Base-by-base conservation (phyloP, 2,797 vertebrate genomes). In the Cetoscarus ocellatus region DNA sequence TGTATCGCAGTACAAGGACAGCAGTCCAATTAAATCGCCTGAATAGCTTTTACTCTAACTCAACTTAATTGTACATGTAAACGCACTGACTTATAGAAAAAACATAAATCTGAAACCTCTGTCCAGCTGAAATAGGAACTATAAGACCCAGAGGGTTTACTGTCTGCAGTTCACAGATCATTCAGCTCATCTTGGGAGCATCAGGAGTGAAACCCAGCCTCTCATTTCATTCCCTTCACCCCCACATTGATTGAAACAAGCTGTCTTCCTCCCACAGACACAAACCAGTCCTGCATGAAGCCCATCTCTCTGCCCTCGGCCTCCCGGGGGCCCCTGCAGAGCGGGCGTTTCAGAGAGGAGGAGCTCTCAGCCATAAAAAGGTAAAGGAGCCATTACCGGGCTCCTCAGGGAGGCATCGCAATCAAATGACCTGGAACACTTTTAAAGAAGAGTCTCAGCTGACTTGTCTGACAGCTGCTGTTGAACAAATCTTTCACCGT, bases 391-490 rank as follows among this genome's bases (percentile, higher is more conserved):
- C 77, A 92, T 94, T 93, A 92, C 55, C 42, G 15, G 76, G 73
- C 73, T 51, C 91, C 88, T 91, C 49, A 40, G 92, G 91, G 91
- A 92, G 86, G 74, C 79, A 90, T 91, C 84, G 52, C 82, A 80
- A 84, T 64, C 91, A 92, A 93, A 92, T 93, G 92, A 94, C 92
- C 93, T 84, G 86, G 87, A 93, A 92, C 91, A 75, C 82, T 82
- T 92, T 90, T 90, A 91, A 93, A 86, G 80, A 79, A 80, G 77
- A 84, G 90, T 91, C 90, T 92, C 90, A 80, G 86, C 68, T 80
- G 92, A 91, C 69, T 71, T 84, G 70, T 70, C 69, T 79, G 83
- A 92, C 90, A 92, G 91, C 88, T 93, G 91, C 84, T 90, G 67
- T 51, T 70, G 85, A 87, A 79, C 82, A 87, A 87, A 91, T 86